A percentile compares a stretch with the other conserved stretches of the same genome.
phyloP scores from a whole-genome alignment of 2,888 invertebrate genomes.

The Lamproptera curius region DNA sequence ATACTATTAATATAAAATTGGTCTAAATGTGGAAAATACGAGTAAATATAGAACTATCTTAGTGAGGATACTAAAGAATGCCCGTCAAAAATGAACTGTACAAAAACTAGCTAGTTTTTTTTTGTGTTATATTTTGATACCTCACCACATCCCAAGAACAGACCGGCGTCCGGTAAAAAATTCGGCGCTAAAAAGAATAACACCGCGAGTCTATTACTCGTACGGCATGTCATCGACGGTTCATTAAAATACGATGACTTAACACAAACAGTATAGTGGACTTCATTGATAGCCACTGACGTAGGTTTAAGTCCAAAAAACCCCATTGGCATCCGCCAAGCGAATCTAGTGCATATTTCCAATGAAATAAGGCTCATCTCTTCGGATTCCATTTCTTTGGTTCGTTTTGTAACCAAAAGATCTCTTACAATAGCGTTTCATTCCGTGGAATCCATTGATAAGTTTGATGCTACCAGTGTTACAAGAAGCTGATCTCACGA shows the following conservation, averaged over 20 bases:
- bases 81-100: slow-evolving; percentile 39
- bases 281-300: slow-evolving; percentile 77
- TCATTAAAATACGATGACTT: slow-evolving; percentile 78
- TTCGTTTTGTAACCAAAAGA: slow-evolving; percentile 61
- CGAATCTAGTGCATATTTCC: slow-evolving; percentile 39
- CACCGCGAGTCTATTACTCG: slow-evolving; percentile 73
- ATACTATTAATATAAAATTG: background rate
- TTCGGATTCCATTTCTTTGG: slow-evolving; percentile 41
- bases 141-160: slow-evolving; percentile 54
- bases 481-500: slow-evolving; percentile 67
- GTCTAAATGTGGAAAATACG: background rate
- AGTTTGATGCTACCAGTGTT: slow-evolving; percentile 75
- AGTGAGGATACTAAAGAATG: slow-evolving; percentile 52
- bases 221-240: slow-evolving; percentile 76
- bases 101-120: slow-evolving; percentile 48
- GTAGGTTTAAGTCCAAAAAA: slow-evolving; percentile 65
- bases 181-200: slow-evolving; percentile 74
- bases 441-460: slow-evolving; percentile 77
- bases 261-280: slow-evolving; percentile 73
- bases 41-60: too few relatives aligned
- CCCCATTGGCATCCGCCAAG: slow-evolving; percentile 36
- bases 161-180: slow-evolving; percentile 54
- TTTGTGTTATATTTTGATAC: slow-evolving; percentile 52
- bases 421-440: slow-evolving; percentile 71
- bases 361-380: slow-evolving; percentile 37